These are phyloP conservation scores for Leistus spinibarbis DNA, from an alignment of 2,888 invertebrate genomes.

Conservation along the genomic window DNA sequence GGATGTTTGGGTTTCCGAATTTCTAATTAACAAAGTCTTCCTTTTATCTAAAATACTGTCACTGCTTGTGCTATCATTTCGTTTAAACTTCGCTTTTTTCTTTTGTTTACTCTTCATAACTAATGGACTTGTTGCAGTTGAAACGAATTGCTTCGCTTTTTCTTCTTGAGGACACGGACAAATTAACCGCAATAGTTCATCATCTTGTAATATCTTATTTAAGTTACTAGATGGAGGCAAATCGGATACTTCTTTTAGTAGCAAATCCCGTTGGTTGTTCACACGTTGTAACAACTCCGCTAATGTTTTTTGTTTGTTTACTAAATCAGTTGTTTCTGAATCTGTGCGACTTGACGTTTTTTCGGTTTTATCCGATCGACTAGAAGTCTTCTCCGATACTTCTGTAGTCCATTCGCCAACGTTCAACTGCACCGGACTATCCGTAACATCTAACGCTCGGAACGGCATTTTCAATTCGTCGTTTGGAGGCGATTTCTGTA, in stretches of 20 bases:
- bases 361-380: constrained; percentile 15
- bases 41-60: neutral
- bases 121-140: constrained; percentile 18
- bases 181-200: constrained; percentile 40
- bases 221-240: constrained; percentile 51
- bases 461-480: constrained; percentile 40
- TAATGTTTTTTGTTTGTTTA: constrained; percentile 43
- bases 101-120: neutral
- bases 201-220: constrained; percentile 42
- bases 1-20: constrained; percentile 35
- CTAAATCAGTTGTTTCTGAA: constrained; percentile 40
- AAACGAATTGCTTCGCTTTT: constrained; percentile 9
- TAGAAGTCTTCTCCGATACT: constrained; percentile 18
- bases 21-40: constrained; percentile 8
- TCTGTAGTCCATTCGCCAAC: constrained; percentile 44
- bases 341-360: constrained; percentile 14
- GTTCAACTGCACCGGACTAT: constrained; percentile 39
- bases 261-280: constrained; percentile 53
- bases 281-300: constrained; percentile 52
- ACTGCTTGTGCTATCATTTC: constrained; percentile 32
- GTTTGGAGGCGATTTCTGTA: constrained; percentile 41
- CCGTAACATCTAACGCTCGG: constrained; percentile 40
- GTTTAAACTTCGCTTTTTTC: constrained; percentile 29
- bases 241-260: constrained; percentile 51
- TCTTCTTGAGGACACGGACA: neutral